A percentile compares a stretch with the other conserved stretches of the same genome.
These are phyloP conservation scores for Epicampocera succincta DNA, from an alignment of 2,888 invertebrate species.

Conservation along the genomic window DNA sequence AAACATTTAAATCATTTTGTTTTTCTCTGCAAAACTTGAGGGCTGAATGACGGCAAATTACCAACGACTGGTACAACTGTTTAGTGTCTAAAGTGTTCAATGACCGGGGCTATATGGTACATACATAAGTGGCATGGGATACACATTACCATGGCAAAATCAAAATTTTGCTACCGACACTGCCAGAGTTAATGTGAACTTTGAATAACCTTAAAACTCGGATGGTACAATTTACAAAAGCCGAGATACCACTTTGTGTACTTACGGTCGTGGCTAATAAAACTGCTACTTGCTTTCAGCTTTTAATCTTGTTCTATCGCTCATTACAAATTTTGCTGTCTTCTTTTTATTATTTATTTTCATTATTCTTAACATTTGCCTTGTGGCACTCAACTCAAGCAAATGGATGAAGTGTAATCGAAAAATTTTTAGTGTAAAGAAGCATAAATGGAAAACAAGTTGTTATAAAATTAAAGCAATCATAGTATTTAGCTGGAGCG, in stretches of 20 bases:
- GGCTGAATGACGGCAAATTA: conserved; percentile 18
- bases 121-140: conserved; percentile 21
- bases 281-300: conserved; percentile 29
- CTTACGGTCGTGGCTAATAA: no score
- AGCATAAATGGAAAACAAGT: conserved; percentile 14
- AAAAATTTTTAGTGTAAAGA: neutral
- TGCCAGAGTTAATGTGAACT: no score
- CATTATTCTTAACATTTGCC: neutral
- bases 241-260: no score
- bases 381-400: neutral
- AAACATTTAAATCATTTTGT: neutral
- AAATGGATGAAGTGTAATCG: neutral
- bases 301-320: conserved; percentile 7
- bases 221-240: no score
- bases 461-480: conserved; percentile 62
- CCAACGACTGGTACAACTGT: conserved; percentile 6
- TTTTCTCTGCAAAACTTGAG: neutral
- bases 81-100: conserved; percentile 19
- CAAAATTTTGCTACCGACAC: no score
- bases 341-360: neutral
- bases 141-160: neutral
- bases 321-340: neutral
- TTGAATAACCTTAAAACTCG: no score
- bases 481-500: conserved; percentile 47
- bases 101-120: conserved; percentile 30